Evolutionary conservation across 2,888 invertebrate species (phyloP), one percentile per base, ranked within the genome.

Genomic region (Pterobdella sp.): DNA sequence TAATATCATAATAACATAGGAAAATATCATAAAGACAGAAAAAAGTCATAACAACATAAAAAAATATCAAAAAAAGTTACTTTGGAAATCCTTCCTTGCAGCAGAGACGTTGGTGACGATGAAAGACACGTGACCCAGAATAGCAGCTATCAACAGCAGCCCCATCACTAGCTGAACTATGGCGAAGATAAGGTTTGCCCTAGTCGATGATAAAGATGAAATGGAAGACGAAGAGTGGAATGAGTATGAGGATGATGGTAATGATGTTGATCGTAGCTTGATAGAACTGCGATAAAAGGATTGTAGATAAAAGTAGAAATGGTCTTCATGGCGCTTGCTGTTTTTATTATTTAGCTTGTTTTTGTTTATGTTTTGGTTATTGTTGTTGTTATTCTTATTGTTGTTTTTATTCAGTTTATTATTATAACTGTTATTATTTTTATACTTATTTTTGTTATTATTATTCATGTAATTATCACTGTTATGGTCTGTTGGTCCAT

Each of bases 61-160:
- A 10, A 60, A 4, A 10, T 31, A 60, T 26, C n/a, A 4, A 31
- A 66, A 1, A 14, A 7, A 72, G 81, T 87, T 86, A 95, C 96
- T 94, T 89, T 97, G 96, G 86, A 97, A 97, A 84, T 97, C 96
- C 86, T 96, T 96, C 80, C 95, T 88, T 73, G 94, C 95, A 18
- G 94, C 92, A 84, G 94, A 94, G 82, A 96, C 94, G 74, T 94
- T 94, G 76, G 95, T 94, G 80, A 97, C 96, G 84, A 97, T 97
- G 86, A 95, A 96, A 79, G 95, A 94, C 79, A 96, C 95, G 86
- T 96, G 94, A 22, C 96, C 96, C 79, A 97, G 87, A 76, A 97
- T 94, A 22, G 95, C 93, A 76, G 96, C 95, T 84, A 97, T 96
- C 78, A 96, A 88, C 84, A 97, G 87, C 83, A 97, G 87, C 75